Evolutionary conservation across 2,888 invertebrate genomes (phyloP).

Genomic region (Carterocephalus palaemon): DNA sequence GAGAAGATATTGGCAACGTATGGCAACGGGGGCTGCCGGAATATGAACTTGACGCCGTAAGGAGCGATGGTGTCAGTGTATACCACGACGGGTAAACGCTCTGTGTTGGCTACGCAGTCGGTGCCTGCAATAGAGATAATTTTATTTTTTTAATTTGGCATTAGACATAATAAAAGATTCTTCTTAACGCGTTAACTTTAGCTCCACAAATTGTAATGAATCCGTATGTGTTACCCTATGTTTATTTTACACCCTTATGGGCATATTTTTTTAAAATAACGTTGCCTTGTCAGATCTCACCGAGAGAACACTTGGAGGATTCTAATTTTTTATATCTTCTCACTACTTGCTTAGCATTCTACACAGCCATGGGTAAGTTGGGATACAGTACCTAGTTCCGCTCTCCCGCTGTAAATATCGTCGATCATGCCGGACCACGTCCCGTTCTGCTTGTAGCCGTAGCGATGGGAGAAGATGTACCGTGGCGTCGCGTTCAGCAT

Average conservation of each 20-base stretch:
- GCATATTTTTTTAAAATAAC: no score
- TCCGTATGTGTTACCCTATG: no score
- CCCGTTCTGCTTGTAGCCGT: conserved; percentile 55
- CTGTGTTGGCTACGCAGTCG: conserved; percentile 43
- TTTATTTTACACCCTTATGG: no score
- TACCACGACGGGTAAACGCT: conserved; percentile 55
- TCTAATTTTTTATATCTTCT: no score
- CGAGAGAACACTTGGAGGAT: no score
- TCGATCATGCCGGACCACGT: conserved; percentile 61
- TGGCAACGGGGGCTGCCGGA: conserved; percentile 82
- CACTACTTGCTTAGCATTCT: no score
- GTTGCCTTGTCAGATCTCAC: no score
- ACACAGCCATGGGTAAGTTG: no score
- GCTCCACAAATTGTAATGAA: no score
- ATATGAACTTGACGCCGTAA: conserved; percentile 74
- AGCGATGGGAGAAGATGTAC: conserved; percentile 53
- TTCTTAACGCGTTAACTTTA: no score
- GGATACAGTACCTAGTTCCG: conserved; percentile 52
- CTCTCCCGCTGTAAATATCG: conserved; percentile 47
- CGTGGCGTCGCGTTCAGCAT: conserved; percentile 61
- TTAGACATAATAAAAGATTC: no score
- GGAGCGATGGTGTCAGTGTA: conserved; percentile 70
- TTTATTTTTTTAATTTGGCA: no score
- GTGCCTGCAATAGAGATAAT: conserved; percentile 59
- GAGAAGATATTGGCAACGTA: conserved; percentile 82